Percentiles rank a stretch among this genome's conserved stretches.
Conservation (phyloP, 2,888 invertebrate species). For the Microctonus aethiopoides region DNA sequence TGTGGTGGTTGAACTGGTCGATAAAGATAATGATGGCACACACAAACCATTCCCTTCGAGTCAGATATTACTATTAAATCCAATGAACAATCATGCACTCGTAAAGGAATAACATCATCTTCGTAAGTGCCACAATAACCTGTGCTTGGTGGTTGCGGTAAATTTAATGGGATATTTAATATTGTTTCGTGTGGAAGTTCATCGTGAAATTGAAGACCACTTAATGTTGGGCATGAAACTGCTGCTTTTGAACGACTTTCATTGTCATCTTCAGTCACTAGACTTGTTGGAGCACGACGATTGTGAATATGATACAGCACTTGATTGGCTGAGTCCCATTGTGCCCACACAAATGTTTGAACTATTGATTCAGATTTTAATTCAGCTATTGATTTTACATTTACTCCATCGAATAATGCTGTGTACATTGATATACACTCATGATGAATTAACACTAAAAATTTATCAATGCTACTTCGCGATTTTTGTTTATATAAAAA, state of each 20-base stretch:
- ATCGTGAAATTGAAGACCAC: slow-evolving; percentile 88
- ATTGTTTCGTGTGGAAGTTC: slow-evolving; percentile 89
- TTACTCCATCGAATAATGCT: slow-evolving; percentile 45
- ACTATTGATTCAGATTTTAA: slow-evolving; percentile 70
- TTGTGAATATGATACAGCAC: slow-evolving; percentile 87
- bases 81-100: slow-evolving; percentile 84
- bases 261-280: slow-evolving; percentile 74
- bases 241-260: slow-evolving; percentile 69
- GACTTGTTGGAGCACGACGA: slow-evolving; percentile 76
- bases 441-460: slow-evolving; percentile 80
- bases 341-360: slow-evolving; percentile 85
- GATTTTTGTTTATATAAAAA: slow-evolving; percentile 76
- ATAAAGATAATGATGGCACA: slow-evolving; percentile 87
- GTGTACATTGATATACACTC: slow-evolving; percentile 73
- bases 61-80: slow-evolving; percentile 84
- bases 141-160: slow-evolving; percentile 76
- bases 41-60: slow-evolving; percentile 78
- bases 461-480: slow-evolving; percentile 70
- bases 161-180: slow-evolving; percentile 84
- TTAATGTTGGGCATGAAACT: slow-evolving; percentile 75
- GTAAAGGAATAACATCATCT: slow-evolving; percentile 82
- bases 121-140: slow-evolving; percentile 79
- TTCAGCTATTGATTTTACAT: slow-evolving; percentile 48
- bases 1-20: slow-evolving; percentile 73
- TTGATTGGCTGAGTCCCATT: slow-evolving; percentile 85